Conservation (phyloP, 2,797 vertebrate species). For the Strix occidentalis region DNA sequence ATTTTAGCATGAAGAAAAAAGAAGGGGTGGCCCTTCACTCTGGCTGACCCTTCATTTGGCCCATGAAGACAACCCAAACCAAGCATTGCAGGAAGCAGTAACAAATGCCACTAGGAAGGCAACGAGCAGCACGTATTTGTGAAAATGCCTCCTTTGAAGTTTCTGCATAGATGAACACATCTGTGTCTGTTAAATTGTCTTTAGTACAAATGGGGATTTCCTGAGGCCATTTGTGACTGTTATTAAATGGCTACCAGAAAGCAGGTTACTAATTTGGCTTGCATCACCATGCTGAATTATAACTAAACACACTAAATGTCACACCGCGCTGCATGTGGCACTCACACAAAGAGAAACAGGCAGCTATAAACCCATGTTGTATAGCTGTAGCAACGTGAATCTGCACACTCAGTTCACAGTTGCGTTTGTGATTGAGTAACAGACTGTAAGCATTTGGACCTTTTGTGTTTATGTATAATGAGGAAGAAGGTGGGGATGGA, state of each 20-base stretch:
- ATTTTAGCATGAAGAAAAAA: background rate
- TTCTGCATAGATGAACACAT: background rate
- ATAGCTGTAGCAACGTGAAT: rapidly evolving
- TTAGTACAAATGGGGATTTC: constrained; percentile 28
- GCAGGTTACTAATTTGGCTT: constrained; percentile 26
- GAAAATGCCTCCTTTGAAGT: constrained; percentile 21
- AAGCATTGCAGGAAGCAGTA: background rate
- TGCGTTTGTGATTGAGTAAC: background rate
- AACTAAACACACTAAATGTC: background rate
- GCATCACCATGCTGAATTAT: background rate
- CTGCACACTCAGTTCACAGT: background rate
- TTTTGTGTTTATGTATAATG: background rate
- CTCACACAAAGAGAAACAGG: constrained; percentile 1
- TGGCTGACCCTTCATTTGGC: background rate
- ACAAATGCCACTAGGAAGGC: background rate
- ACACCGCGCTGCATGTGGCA: background rate
- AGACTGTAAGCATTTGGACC: background rate
- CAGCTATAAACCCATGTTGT: background rate
- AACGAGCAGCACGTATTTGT: background rate
- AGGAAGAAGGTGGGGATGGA: background rate
- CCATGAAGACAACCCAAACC: background rate
- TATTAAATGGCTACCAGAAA: constrained; percentile 39
- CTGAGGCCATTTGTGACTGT: constrained; percentile 39
- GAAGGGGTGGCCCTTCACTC: background rate
- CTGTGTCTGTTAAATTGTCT: background rate